These are phyloP conservation scores for Sebastes kiyomatsui DNA, from an alignment of 2,797 vertebrate species.

Conservation along the genomic window DNA sequence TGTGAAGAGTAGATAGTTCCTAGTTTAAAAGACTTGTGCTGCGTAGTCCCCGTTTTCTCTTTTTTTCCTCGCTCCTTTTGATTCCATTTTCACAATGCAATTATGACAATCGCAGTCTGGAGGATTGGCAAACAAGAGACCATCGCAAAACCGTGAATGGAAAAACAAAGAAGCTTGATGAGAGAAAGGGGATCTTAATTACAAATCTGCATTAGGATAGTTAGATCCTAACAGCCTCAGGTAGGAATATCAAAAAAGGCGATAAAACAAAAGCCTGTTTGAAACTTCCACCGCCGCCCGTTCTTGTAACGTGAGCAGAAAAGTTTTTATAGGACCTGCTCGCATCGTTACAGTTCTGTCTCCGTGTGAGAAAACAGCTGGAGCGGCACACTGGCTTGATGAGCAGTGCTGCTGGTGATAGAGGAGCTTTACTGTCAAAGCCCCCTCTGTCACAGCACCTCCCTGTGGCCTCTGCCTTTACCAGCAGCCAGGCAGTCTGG, in stretches of 20 bases:
- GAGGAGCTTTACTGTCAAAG: slow-evolving; percentile 51
- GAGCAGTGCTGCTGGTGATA: slow-evolving; percentile 65
- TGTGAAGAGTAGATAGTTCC: slow-evolving; percentile 53
- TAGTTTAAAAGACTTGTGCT: slow-evolving; percentile 55
- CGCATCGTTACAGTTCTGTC: slow-evolving; percentile 71
- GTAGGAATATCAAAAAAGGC: slow-evolving; percentile 62
- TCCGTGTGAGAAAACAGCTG: slow-evolving; percentile 69
- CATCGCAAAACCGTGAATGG: slow-evolving; percentile 54
- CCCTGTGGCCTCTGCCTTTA: slow-evolving; percentile 74
- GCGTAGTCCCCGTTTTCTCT: background rate
- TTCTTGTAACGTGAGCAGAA: slow-evolving; percentile 58
- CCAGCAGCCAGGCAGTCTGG: slow-evolving; percentile 39
- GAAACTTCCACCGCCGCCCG: slow-evolving; percentile 61
- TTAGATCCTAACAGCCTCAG: slow-evolving; percentile 63
- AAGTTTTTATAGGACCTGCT: slow-evolving; percentile 69
- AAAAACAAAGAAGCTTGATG: slow-evolving; percentile 75
- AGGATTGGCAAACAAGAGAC: slow-evolving; percentile 66
- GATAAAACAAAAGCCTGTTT: slow-evolving; percentile 65
- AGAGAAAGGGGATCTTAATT: slow-evolving; percentile 80
- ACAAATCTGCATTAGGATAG: slow-evolving; percentile 73
- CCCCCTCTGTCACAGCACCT: slow-evolving; percentile 77
- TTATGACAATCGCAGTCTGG: slow-evolving; percentile 76
- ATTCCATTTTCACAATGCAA: slow-evolving; percentile 65
- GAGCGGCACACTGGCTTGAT: slow-evolving; percentile 65
- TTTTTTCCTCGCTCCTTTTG: slow-evolving; percentile 47